A percentile compares a stretch with the other conserved stretches of the same genome.
These are phyloP conservation scores for Oligia fasciuncula DNA, from an alignment of 2,888 invertebrate genomes.

Conservation along the genomic window DNA sequence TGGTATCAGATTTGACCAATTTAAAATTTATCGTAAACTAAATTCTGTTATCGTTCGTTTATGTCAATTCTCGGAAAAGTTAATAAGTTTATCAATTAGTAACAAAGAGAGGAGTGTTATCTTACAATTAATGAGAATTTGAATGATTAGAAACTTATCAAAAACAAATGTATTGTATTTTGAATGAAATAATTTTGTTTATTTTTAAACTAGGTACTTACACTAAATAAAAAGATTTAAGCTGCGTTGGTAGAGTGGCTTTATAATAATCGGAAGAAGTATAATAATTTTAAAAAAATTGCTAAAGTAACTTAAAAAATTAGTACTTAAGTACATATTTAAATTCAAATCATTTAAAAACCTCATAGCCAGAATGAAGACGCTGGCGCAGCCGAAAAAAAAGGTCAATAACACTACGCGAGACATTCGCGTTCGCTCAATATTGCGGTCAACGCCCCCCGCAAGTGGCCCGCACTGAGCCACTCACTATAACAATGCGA, in stretches of 20 bases:
- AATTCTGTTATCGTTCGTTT: constrained; percentile 41
- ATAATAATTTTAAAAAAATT: not conserved
- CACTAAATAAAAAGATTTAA: not conserved
- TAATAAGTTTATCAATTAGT: constrained; percentile 56
- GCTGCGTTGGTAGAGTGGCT: not conserved
- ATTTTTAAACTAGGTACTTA: not conserved
- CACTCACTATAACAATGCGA: constrained; percentile 66
- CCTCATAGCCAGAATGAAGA: constrained; percentile 62
- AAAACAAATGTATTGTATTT: not conserved
- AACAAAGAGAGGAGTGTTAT: constrained; percentile 43
- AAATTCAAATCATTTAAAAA: constrained; percentile 24
- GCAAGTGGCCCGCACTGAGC: constrained; percentile 77
- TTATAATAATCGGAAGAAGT: not conserved
- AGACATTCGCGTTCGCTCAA: constrained; percentile 89
- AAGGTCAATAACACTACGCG: constrained; percentile 89
- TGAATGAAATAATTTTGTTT: not conserved
- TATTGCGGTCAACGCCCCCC: constrained; percentile 89
- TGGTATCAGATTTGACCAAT: constrained; percentile 27
- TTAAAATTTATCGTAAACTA: constrained; percentile 29
- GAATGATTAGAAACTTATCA: constrained; percentile 18
- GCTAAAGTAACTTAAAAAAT: not conserved
- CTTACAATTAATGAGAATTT: constrained; percentile 36
- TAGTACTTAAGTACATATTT: not conserved
- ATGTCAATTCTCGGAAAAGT: constrained; percentile 38
- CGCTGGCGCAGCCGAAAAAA: constrained; percentile 86